Conservation (phyloP, 2,888 invertebrate genomes). For the Agonopterix heracliana region DNA sequence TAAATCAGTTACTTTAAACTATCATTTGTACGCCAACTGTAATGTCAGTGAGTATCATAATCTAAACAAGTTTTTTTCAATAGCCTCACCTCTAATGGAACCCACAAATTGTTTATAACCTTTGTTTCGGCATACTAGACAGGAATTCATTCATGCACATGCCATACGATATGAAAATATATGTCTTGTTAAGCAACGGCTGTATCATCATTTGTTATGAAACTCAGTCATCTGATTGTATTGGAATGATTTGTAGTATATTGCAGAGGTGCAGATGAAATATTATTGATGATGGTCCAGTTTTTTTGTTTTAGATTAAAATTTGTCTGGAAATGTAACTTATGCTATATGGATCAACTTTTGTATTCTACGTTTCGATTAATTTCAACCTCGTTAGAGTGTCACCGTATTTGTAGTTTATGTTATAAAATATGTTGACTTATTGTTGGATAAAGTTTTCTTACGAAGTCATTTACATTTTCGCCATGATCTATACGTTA, state of each 20-base stretch:
- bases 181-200: slow-evolving; percentile 57
- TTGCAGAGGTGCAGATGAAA: slow-evolving; percentile 8
- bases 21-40: no score
- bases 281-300: neutral
- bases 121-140: slow-evolving; percentile 50
- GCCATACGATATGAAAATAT: slow-evolving; percentile 40
- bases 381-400: no score
- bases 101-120: slow-evolving; percentile 55
- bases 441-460: no score
- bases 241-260: slow-evolving; percentile 22
- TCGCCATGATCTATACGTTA: no score
- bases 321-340: no score
- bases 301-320: neutral
- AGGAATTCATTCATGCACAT: slow-evolving; percentile 48
- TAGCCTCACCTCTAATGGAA: slow-evolving; percentile 41
- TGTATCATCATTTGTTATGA: slow-evolving; percentile 55
- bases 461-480: no score
- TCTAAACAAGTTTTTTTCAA: slow-evolving; percentile 28
- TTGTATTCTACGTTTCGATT: no score
- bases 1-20: no score
- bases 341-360: no score
- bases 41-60: no score
- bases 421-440: no score
- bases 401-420: no score
- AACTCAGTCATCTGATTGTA: slow-evolving; percentile 26